Percentiles rank a stretch among this genome's conserved stretches.
These are phyloP conservation scores for Tenebrosternarchus preto DNA, from an alignment of 2,113 vertebrate genomes.

Conservation along the genomic window DNA sequence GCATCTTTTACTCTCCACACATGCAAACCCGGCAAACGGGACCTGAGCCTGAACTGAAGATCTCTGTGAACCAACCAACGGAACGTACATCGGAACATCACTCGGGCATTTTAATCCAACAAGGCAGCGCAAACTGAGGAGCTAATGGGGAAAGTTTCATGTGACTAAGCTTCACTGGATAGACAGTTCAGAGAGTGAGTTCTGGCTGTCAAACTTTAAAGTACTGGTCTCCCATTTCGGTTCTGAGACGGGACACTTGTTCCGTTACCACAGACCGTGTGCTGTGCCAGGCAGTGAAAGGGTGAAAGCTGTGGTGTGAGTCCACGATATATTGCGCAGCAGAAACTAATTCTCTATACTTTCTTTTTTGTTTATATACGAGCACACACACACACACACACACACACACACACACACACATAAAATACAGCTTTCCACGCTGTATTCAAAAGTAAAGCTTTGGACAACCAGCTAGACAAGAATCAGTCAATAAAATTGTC, in stretches of 20 bases:
- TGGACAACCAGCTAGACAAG: constrained; percentile 80
- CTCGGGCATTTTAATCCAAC: constrained; percentile 76
- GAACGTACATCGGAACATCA: constrained; percentile 74
- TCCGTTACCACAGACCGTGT: constrained; percentile 69
- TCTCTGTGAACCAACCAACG: constrained; percentile 66
- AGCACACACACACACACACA: constrained; percentile 51
- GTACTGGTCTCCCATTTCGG: constrained; percentile 75
- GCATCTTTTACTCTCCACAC: constrained; percentile 49
- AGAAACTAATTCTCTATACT: constrained; percentile 75
- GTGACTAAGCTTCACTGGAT: constrained; percentile 72
- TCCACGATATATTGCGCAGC: constrained; percentile 74
- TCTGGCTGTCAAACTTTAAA: constrained; percentile 68
- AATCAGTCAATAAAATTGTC: constrained; percentile 75
- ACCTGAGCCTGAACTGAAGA: constrained; percentile 59
- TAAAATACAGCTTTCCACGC: constrained; percentile 72
- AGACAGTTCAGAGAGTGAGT: constrained; percentile 70
- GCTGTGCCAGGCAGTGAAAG: constrained; percentile 67
- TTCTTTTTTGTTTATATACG: constrained; percentile 53
- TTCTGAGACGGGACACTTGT: constrained; percentile 69
- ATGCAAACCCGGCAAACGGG: too few species aligned
- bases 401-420: constrained; percentile 69
- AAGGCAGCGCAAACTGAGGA: constrained; percentile 67
- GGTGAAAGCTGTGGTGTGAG: constrained; percentile 73
- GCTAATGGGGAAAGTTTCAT: constrained; percentile 69
- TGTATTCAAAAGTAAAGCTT: constrained; percentile 77